phyloP scores from a whole-genome alignment of 2,888 invertebrate species.

The Hermaeophaga mercurialis region DNA sequence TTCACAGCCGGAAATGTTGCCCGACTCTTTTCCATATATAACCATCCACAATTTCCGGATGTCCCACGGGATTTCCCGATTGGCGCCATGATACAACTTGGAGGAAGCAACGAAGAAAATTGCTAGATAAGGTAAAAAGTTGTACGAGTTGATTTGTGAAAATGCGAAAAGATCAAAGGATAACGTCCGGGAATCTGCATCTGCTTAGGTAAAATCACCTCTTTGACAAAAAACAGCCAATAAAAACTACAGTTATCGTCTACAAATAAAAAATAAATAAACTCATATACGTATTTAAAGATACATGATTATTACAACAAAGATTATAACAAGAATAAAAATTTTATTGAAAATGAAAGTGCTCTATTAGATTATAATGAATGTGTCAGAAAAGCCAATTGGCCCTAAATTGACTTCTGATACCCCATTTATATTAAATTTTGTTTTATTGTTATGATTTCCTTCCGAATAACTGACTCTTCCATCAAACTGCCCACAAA shows the following conservation, averaged over 20 bases:
- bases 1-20: conserved; percentile 32
- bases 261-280: too few relatives aligned
- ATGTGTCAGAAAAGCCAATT: too few relatives aligned
- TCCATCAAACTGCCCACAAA: background rate
- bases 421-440: background rate
- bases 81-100: conserved; percentile 32
- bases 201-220: background rate
- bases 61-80: conserved; percentile 37
- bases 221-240: background rate
- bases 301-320: too few relatives aligned
- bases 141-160: conserved; percentile 13
- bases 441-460: background rate
- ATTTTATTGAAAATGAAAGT: too few relatives aligned
- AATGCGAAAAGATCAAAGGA: conserved; percentile 3
- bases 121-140: conserved; percentile 27
- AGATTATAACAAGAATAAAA: too few relatives aligned
- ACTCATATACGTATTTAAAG: too few relatives aligned
- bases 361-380: too few relatives aligned
- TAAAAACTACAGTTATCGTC: too few relatives aligned
- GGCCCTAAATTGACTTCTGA: too few relatives aligned
- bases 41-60: conserved; percentile 50
- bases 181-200: background rate
- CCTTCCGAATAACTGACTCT: background rate
- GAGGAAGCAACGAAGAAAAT: conserved; percentile 21
- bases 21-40: conserved; percentile 47